phyloP scores from a whole-genome alignment of 2,888 invertebrate genomes.

The Xestoiulus laeticollis region DNA sequence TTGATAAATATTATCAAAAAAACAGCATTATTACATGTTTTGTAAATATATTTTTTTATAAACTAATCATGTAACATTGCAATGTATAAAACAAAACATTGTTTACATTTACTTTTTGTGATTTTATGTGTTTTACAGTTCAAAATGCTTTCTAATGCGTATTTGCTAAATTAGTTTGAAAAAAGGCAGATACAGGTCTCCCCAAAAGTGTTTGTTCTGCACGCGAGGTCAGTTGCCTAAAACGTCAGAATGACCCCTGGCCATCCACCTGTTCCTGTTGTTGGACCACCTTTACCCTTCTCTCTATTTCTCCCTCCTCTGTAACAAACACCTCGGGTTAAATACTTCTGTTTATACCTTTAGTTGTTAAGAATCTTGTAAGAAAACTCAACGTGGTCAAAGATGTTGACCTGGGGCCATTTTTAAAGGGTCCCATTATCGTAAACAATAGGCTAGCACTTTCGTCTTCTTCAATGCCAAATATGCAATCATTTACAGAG shows the following conservation, averaged over 20 bases:
- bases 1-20: too few species aligned
- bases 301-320: background rate
- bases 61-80: too few species aligned
- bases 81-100: too few species aligned
- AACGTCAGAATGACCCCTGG: background rate
- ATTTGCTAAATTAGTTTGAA: too few species aligned
- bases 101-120: too few species aligned
- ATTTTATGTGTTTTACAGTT: too few species aligned
- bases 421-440: conserved; percentile 5
- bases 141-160: too few species aligned
- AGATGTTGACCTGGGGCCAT: background rate
- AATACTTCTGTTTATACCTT: background rate
- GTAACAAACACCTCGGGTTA: background rate
- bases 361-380: conserved; percentile 1
- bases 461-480: background rate
- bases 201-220: background rate
- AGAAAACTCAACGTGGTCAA: background rate
- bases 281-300: conserved; percentile 13
- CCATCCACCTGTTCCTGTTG: conserved; percentile 19
- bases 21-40: too few species aligned
- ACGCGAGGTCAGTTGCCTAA: background rate
- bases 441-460: background rate
- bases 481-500: background rate
- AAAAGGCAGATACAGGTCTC: background rate
- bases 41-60: too few species aligned